Percentiles rank a stretch among this genome's conserved stretches.
Evolutionary conservation across 2,888 invertebrate species (phyloP).

Genomic region (Sesia apiformis): DNA sequence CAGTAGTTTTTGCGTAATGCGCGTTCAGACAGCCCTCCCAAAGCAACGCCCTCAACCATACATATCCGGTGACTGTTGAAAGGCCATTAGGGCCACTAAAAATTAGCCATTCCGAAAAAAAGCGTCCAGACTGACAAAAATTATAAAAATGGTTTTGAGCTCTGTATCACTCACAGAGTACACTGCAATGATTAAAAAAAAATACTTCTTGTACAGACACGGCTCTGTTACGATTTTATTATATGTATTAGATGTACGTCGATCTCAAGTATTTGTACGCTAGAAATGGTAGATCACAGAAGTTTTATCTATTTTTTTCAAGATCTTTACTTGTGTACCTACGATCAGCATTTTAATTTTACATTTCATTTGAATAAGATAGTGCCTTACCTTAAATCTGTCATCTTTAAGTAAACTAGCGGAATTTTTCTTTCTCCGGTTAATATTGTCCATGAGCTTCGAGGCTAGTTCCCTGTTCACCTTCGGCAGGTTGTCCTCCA

Average conservation of each 20-base stretch:
- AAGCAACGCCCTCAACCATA: neutral
- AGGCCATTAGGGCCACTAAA: neutral
- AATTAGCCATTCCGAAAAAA: neutral
- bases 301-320: too few species aligned
- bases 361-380: too few species aligned
- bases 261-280: too few species aligned
- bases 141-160: too few species aligned
- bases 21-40: neutral
- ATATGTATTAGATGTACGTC: too few species aligned
- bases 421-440: slow-evolving; percentile 75
- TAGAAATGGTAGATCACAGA: too few species aligned
- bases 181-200: too few species aligned
- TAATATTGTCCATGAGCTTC: slow-evolving; percentile 81
- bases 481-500: slow-evolving; percentile 85
- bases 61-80: neutral
- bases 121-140: neutral
- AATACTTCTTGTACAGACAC: too few species aligned
- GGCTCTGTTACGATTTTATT: too few species aligned
- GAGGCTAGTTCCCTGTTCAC: slow-evolving; percentile 93
- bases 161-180: too few species aligned
- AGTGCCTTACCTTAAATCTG: slow-evolving; percentile 81
- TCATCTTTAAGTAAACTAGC: slow-evolving; percentile 85
- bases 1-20: neutral
- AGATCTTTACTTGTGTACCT: too few species aligned
- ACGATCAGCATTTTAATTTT: too few species aligned